A percentile compares a stretch with the other conserved stretches of the same genome.
Conservation (phyloP, 2,797 vertebrate species). For the Squalus acanthias region DNA sequence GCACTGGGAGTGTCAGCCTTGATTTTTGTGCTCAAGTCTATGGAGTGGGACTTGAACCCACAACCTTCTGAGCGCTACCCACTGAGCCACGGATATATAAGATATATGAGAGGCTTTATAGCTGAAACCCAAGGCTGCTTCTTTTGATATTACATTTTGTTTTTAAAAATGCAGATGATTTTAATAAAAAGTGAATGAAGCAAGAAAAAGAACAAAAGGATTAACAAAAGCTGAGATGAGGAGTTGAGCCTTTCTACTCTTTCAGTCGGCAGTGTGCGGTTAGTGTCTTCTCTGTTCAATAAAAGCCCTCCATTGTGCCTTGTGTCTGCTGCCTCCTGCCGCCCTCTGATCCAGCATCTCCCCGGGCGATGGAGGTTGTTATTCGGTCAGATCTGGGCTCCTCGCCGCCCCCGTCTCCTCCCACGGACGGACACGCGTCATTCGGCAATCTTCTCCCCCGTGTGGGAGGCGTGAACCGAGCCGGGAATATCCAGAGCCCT, state of each 20-base stretch:
- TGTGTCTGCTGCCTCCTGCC: not conserved
- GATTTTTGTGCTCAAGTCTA: not conserved
- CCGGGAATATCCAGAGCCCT: not conserved
- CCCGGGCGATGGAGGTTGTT: constrained; percentile 74
- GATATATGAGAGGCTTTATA: not conserved
- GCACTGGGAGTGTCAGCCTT: not conserved
- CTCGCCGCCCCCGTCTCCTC: constrained; percentile 76
- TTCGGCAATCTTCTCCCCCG: not conserved
- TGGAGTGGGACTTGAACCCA: not conserved
- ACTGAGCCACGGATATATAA: not conserved
- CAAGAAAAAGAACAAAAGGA: not conserved
- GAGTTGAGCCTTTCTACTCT: not conserved
- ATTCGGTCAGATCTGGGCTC: constrained; percentile 78
- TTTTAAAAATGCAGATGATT: not conserved
- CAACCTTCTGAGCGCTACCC: not conserved
- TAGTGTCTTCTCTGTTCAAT: not conserved
- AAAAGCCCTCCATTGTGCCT: not conserved
- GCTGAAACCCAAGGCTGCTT: not conserved
- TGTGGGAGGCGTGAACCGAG: not conserved
- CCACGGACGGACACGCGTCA: constrained; percentile 51
- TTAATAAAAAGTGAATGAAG: not conserved
- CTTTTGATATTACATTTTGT: not conserved
- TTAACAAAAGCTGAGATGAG: not conserved
- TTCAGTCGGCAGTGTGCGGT: not conserved
- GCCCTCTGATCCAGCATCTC: constrained; percentile 43